Evolutionary conservation across 2,113 vertebrate genomes (phyloP), one percentile per base, ranked within the genome.

Genomic region (Periophthalmus modestus): DNA sequence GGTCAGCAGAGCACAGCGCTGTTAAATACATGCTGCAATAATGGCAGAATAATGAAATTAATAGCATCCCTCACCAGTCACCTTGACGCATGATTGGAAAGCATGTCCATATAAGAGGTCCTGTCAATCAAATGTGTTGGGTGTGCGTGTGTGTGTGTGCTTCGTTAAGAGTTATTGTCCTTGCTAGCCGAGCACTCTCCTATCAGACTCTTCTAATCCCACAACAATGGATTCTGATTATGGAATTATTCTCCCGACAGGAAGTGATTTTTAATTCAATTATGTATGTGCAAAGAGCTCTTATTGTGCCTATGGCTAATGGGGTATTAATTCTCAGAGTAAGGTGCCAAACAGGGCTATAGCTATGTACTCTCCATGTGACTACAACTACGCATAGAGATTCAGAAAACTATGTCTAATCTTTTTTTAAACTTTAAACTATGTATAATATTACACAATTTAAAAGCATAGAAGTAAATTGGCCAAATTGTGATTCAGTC

Each of bases 311-410:
- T 72, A 47, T 69, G 50, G 73, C 77, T 87, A 83, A 86, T 83
- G 81, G 72, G 47, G 43, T 54, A 78, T 75, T 85, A 87, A 85
- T 89, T 84, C 83, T 84, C 65, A 61, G 48, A 52, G 81, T 61
- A 52, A 50, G 72, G 52, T 76, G 80, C 79, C 69, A 81, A 96
- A 95, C 94, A 95, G 95, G 94, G 87, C 81, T 84, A 59, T 68
- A 65, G 55, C 48, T 59, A 75, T 28, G 24, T 14, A 24, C 72
- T 85, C 57, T 75, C 79, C 28, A 5, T 33, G 5, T 34, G 21
- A 59, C 10, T 14, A 24, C 9, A 10, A 59, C 10, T 14, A 24
- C 2, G 11, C 12, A 13, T 14, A 23, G 23, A 59, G 12, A n/a
- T 10, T 28, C 28, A 28, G 28, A 28, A 28, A 28, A 28, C 28